A percentile compares a stretch with the other conserved stretches of the same genome.
phyloP scores from a whole-genome alignment of 1,140 invertebrate genomes.

The Drosophila ogumai region DNA sequence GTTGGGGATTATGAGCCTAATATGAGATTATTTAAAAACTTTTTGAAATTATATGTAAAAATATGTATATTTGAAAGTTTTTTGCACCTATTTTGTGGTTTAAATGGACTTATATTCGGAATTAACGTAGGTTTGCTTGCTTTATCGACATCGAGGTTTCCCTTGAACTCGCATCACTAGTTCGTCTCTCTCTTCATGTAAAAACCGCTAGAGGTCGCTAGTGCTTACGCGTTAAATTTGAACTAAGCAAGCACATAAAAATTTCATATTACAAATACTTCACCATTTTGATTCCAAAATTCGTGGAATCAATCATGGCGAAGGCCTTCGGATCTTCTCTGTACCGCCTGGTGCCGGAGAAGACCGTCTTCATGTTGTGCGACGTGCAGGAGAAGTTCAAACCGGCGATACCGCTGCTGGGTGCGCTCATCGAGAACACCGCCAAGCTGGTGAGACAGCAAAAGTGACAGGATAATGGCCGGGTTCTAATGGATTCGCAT shows the following conservation, averaged over 20 bases:
- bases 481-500: conserved; percentile 27
- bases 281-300: neutral
- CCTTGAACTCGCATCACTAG: too few relatives aligned
- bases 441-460: conserved; percentile 88
- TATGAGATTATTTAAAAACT: too few relatives aligned
- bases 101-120: too few relatives aligned
- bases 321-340: conserved; percentile 10
- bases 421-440: conserved; percentile 90
- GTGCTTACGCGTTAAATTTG: conserved; percentile 5
- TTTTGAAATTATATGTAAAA: too few relatives aligned
- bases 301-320: conserved; percentile 7
- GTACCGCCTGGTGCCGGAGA: conserved; percentile 60
- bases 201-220: conserved; percentile 2
- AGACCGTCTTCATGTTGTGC: conserved; percentile 91
- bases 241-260: conserved; percentile 1
- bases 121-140: too few relatives aligned
- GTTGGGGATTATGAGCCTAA: too few relatives aligned
- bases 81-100: too few relatives aligned
- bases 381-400: conserved; percentile 95
- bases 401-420: conserved; percentile 88
- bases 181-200: too few relatives aligned
- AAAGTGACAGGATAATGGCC: conserved; percentile 48
- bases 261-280: neutral
- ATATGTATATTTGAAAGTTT: too few relatives aligned
- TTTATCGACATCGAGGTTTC: too few relatives aligned